These are phyloP conservation scores for Piaya cayana DNA, from an alignment of 2,113 vertebrate species.

Conservation along the genomic window DNA sequence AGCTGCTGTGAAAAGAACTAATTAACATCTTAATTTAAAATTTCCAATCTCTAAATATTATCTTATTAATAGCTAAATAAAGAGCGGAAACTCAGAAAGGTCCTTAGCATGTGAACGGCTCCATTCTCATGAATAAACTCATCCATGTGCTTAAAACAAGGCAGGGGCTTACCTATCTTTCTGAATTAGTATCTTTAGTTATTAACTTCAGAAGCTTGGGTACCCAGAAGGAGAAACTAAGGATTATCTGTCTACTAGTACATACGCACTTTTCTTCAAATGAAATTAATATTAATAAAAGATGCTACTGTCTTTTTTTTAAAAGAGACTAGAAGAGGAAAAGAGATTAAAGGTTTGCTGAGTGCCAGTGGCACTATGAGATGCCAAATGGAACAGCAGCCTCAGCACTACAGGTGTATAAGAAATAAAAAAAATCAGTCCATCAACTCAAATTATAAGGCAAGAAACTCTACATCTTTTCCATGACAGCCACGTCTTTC, in stretches of 20 bases:
- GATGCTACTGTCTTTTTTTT: background rate
- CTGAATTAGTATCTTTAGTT: constrained; percentile 5
- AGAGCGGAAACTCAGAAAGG: background rate
- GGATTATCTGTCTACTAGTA: background rate
- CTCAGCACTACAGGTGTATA: constrained; percentile 38
- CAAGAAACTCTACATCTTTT: constrained; percentile 29
- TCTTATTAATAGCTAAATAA: background rate
- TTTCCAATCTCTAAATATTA: background rate
- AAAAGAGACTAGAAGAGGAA: constrained; percentile 11
- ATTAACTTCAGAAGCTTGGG: background rate
- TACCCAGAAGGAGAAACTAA: constrained; percentile 23
- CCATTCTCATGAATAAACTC: background rate
- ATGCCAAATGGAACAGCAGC: constrained; percentile 14
- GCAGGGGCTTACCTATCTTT: background rate
- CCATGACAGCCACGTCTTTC: constrained; percentile 38
- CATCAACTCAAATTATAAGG: background rate
- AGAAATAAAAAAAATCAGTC: constrained; percentile 27
- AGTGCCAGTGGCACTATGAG: constrained; percentile 11
- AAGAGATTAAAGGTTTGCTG: constrained; percentile 54
- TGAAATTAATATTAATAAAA: constrained; percentile 51
- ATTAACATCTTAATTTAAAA: constrained; percentile 19
- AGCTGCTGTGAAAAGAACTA: background rate
- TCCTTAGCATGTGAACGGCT: background rate
- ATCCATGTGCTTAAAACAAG: constrained; percentile 7
- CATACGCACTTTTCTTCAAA: background rate